phyloP scores from a whole-genome alignment of 2,113 vertebrate genomes.

The Brachyistius frenatus region DNA sequence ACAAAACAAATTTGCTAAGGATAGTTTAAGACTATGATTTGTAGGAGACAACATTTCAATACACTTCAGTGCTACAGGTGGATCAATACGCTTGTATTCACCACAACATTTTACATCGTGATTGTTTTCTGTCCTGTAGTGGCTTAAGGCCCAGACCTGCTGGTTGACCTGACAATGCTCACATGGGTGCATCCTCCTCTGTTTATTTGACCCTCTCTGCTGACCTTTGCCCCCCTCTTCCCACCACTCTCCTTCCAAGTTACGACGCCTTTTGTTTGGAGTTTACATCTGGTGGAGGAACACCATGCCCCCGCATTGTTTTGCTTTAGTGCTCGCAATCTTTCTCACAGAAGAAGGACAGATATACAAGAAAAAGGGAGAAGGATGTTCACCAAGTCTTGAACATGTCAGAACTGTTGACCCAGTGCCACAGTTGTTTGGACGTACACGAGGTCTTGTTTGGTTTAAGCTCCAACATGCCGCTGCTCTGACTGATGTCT shows the following conservation, averaged over 20 bases:
- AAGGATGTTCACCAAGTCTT: constrained; percentile 20
- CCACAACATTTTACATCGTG: background rate
- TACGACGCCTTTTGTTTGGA: constrained; percentile 71
- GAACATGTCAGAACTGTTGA: constrained; percentile 50
- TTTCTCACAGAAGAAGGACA: constrained; percentile 29
- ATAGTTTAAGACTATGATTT: background rate
- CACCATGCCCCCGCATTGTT: constrained; percentile 53
- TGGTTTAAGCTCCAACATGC: constrained; percentile 41
- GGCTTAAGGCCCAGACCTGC: constrained; percentile 7
- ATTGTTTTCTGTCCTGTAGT: background rate
- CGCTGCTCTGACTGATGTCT: constrained; percentile 47
- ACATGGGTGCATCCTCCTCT: constrained; percentile 32
- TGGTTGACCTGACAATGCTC: constrained; percentile 44
- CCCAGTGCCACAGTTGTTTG: constrained; percentile 50
- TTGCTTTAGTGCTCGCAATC: constrained; percentile 59
- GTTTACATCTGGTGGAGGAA: constrained; percentile 70
- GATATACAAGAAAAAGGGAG: constrained; percentile 7
- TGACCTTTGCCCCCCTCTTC: constrained; percentile 66
- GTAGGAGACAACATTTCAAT: background rate
- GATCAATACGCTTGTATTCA: background rate
- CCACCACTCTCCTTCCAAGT: constrained; percentile 37
- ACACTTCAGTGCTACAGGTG: background rate
- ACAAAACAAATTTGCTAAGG: background rate
- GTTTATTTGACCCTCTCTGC: constrained; percentile 62
- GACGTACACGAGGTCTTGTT: constrained; percentile 39